Base-by-base conservation (phyloP, 2,113 vertebrate genomes). In the Pelobates fuscus region DNA sequence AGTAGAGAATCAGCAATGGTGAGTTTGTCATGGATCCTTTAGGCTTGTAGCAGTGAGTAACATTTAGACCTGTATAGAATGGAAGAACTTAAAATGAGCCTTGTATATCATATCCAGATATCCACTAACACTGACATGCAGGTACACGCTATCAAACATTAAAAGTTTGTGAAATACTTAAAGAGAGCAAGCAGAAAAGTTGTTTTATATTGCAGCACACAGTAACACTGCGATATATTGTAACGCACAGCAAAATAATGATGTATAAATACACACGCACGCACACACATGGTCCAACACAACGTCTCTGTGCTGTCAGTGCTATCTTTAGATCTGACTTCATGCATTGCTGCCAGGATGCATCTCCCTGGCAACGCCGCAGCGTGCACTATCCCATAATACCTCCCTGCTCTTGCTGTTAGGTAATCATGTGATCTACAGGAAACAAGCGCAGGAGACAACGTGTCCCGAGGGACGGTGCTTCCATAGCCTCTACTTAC, bases 321-420 rank as follows among this genome's bases (percentile, higher is more conserved):
- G 58, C 77, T 82, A 82, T 80, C 79, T 80, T 82, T 82, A 82
- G 80, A 74, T 77, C 76, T 82, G 78, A 82, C 80, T 78, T 82
- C 80, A 82, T 82, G 78, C 77, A 77, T 64, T 67, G 71, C 69
- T 55, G 69, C 64, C 58, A 52, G 69, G 78, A 80, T 78, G 76
- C 67, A 54, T 82, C 78, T 69, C 80, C 70, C 58, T 57, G 72
- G 80, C 77, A 80, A 79, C 68, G 62, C 44, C 37, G 78, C 71
- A 79, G 76, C 80, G 43, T 71, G 60, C 78, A 26, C 49, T 71
- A 76, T 76, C 72, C 72, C 72, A 76, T 76, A 76, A 76, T 76
- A 55, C 49, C 18, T 43, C 30, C 25, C 8, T 57, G 32, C 77
- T 59, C 59, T 61, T 63, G 41, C 17, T 65, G 41, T 70, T 70